Conservation (phyloP, 2,113 vertebrate species). For the Dromas ardeola region DNA sequence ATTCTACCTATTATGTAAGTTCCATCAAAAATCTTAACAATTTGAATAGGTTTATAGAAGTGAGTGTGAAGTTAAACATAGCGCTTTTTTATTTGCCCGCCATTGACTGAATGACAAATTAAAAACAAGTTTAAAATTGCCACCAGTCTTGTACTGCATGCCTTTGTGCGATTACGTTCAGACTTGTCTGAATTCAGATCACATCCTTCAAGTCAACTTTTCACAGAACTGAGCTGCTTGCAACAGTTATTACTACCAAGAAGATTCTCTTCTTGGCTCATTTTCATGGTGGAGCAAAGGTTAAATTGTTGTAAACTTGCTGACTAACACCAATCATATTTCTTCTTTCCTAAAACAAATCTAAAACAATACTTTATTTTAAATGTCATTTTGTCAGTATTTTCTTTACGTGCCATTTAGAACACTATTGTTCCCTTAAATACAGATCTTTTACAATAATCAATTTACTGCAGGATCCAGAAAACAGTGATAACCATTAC, state of each 20-base stretch:
- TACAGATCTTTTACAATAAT: background rate
- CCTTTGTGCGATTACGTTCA: background rate
- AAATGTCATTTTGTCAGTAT: background rate
- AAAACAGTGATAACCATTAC: background rate
- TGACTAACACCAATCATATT: background rate
- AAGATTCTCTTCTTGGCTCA: background rate
- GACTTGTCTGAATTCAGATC: background rate
- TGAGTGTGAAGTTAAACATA: background rate
- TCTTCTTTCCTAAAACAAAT: background rate
- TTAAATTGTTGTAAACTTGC: background rate
- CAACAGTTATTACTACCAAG: background rate
- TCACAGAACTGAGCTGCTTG: background rate
- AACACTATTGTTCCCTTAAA: background rate
- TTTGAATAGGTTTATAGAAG: background rate
- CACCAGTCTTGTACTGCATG: background rate
- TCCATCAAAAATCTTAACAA: background rate
- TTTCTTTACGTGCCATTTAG: background rate
- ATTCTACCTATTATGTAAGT: background rate
- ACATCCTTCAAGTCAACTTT: background rate
- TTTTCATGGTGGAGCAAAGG: background rate
- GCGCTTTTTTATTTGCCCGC: background rate
- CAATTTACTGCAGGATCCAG: background rate
- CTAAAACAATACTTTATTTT: background rate
- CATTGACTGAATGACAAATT: background rate
- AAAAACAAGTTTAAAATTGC: background rate